These are phyloP conservation scores for Crypturellus undulatus DNA, from an alignment of 2,113 vertebrate species.

Conservation along the genomic window DNA sequence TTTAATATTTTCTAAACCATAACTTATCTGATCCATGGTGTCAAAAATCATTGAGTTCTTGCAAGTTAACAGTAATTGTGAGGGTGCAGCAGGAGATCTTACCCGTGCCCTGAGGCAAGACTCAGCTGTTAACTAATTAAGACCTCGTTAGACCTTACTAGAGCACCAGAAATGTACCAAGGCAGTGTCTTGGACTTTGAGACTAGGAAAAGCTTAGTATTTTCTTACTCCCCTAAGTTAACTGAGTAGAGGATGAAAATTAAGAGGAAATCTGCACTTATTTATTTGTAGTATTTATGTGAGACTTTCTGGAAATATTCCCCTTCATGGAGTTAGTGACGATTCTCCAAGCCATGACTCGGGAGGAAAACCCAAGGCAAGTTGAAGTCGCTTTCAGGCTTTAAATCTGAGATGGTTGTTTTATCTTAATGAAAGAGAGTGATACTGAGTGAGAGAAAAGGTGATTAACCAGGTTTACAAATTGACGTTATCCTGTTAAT, in stretches of 20 bases:
- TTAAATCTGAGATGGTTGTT: neutral
- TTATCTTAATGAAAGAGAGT: neutral
- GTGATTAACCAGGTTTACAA: neutral
- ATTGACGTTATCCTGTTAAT: neutral
- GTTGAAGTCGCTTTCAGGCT: neutral
- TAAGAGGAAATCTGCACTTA: neutral
- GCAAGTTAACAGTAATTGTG: neutral
- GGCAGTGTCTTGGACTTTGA: neutral
- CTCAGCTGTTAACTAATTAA: neutral
- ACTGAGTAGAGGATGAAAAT: neutral
- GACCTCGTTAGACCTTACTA: neutral
- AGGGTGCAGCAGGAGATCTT: neutral
- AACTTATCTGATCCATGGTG: neutral
- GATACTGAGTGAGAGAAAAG: neutral
- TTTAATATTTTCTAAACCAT: neutral
- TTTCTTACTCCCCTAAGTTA: neutral
- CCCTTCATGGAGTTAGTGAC: rapidly evolving
- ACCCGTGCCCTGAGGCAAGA: neutral
- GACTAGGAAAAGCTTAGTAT: neutral
- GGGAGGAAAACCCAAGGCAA: no score
- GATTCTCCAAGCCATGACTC: neutral
- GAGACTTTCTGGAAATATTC: neutral
- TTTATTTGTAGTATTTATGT: rapidly evolving
- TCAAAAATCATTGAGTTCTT: neutral
- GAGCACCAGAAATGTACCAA: neutral